Percentiles rank a stretch among this genome's conserved stretches.
Conservation (phyloP, 2,888 invertebrate genomes). For the Heliconius aoede region DNA sequence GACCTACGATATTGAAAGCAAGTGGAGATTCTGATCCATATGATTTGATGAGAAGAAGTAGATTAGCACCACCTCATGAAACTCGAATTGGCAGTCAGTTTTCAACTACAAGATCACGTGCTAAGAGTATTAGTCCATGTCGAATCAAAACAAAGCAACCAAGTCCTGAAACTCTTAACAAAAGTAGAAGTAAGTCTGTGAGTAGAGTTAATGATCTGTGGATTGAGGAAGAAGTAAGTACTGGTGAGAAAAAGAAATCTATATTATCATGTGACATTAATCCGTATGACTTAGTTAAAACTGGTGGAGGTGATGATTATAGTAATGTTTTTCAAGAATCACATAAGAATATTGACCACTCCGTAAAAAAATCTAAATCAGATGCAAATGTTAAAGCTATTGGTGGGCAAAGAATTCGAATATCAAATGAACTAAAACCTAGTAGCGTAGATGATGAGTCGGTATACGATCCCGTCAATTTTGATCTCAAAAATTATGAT, state of each 20-base stretch:
- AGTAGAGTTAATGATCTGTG: constrained; percentile 78
- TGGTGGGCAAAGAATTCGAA: constrained; percentile 87
- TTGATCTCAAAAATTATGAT: constrained; percentile 78
- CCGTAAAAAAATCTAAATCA: constrained; percentile 65
- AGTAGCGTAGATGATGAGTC: constrained; percentile 70
- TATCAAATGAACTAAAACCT: constrained; percentile 81
- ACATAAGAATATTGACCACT: constrained; percentile 64
- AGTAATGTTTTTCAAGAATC: constrained; percentile 73
- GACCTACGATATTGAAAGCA: constrained; percentile 86
- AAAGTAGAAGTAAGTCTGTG: constrained; percentile 77
- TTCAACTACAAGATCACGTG: constrained; percentile 76
- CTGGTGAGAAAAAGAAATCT: constrained; percentile 83
- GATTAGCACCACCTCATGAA: constrained; percentile 87
- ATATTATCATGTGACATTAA: constrained; percentile 93
- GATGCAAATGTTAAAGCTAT: constrained; percentile 85
- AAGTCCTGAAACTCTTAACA: constrained; percentile 71
- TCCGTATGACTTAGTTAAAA: constrained; percentile 91
- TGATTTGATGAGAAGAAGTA: constrained; percentile 91
- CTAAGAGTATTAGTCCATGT: constrained; percentile 84
- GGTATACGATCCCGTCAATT: constrained; percentile 77
- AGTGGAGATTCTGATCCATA: constrained; percentile 88
- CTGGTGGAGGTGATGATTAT: constrained; percentile 75
- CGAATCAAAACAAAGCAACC: constrained; percentile 82
- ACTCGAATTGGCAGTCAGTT: constrained; percentile 81
- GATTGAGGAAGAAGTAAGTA: constrained; percentile 69